Conservation (phyloP, 2,797 vertebrate genomes). For the Anolis apletophallus region DNA sequence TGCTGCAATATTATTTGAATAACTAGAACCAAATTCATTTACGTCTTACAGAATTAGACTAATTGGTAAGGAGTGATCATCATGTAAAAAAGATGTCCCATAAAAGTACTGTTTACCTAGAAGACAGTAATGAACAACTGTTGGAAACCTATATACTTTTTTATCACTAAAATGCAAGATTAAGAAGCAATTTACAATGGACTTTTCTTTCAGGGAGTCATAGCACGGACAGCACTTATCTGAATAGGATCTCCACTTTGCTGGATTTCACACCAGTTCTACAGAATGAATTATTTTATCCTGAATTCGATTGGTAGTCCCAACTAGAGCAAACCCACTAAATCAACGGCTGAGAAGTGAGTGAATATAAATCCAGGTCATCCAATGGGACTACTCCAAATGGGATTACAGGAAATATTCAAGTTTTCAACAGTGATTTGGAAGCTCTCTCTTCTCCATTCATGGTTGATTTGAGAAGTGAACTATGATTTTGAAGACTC, state of each 20-base stretch:
- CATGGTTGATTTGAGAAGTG: not conserved
- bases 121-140: not conserved
- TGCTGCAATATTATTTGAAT: conserved; percentile 72
- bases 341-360: no score
- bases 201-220: not conserved
- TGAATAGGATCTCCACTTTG: not conserved
- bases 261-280: not conserved
- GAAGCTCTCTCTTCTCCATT: not conserved
- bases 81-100: conserved; percentile 54
- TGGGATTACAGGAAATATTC: no score
- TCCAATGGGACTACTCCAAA: no score
- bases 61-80: conserved; percentile 60
- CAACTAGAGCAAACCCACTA: no score
- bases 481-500: no score
- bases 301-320: no score
- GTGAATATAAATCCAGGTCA: no score
- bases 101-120: not conserved
- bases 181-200: not conserved
- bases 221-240: not conserved
- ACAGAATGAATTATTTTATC: not conserved
- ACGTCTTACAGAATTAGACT: conserved; percentile 64
- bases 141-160: not conserved
- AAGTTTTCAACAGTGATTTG: not conserved
- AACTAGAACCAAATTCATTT: conserved; percentile 70
- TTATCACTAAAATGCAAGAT: not conserved